phyloP scores from a whole-genome alignment of 2,888 invertebrate species.

The Isoperla grammatica region DNA sequence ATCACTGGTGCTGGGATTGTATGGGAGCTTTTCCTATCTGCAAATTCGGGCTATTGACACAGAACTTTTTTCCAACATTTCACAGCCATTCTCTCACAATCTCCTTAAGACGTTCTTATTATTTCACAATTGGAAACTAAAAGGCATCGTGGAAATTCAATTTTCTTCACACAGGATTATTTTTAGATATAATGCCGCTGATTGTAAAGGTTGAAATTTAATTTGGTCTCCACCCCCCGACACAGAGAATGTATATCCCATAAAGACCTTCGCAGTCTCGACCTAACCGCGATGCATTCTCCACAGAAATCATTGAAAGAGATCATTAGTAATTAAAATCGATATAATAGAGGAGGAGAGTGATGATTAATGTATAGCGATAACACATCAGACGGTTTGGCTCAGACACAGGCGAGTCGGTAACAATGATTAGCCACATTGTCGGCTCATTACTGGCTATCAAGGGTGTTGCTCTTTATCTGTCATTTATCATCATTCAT shows the following conservation, averaged over 20 bases:
- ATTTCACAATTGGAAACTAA: slow-evolving; percentile 17
- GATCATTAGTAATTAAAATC: no score
- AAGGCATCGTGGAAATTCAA: slow-evolving; percentile 17
- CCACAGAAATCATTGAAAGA: no score
- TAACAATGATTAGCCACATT: slow-evolving; percentile 18
- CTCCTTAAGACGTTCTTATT: not conserved
- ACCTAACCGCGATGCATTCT: no score
- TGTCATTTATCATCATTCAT: no score
- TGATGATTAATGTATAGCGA: no score
- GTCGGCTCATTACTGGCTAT: slow-evolving; percentile 22
- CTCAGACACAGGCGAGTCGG: no score
- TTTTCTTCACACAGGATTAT: slow-evolving; percentile 13
- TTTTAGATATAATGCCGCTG: slow-evolving; percentile 9
- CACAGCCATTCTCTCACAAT: slow-evolving; percentile 16
- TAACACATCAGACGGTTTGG: no score
- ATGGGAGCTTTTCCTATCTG: no score
- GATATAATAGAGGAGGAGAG: no score
- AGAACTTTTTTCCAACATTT: slow-evolving; percentile 7
- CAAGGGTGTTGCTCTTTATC: no score
- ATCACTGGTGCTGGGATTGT: not conserved
- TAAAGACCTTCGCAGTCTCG: no score
- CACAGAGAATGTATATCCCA: no score
- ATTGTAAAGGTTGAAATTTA: slow-evolving; percentile 10
- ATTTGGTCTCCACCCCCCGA: not conserved
- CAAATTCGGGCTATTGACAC: not conserved